These are phyloP conservation scores for Sandelia bainsii DNA, from an alignment of 2,797 vertebrate genomes.

Conservation along the genomic window DNA sequence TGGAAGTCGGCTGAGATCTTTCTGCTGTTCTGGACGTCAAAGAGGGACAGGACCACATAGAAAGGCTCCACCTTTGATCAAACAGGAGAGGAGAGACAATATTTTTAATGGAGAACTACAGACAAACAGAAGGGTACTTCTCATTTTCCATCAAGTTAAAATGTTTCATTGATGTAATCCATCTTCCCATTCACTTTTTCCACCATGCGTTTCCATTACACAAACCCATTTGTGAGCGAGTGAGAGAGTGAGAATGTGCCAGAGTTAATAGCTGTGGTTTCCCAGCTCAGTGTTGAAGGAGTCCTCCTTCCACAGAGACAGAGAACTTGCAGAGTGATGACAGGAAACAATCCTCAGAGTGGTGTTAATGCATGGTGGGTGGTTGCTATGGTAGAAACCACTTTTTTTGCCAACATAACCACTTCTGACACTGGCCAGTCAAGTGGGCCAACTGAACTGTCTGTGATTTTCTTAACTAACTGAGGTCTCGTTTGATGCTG, in stretches of 20 bases:
- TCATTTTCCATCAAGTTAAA: conserved; percentile 50
- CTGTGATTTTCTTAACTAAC: conserved; percentile 63
- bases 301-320: conserved; percentile 21
- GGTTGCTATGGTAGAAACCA: conserved; percentile 48
- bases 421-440: conserved; percentile 26
- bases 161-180: conserved; percentile 36
- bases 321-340: conserved; percentile 52
- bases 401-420: conserved; percentile 37
- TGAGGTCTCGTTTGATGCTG: conserved; percentile 34
- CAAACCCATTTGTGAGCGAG: conserved; percentile 33
- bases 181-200: conserved; percentile 55
- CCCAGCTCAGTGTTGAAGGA: conserved; percentile 43
- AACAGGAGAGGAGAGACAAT: neutral
- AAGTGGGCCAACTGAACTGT: conserved; percentile 53
- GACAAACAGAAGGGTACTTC: conserved; percentile 16
- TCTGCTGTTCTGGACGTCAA: conserved; percentile 93
- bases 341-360: conserved; percentile 70
- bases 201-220: conserved; percentile 58
- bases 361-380: conserved; percentile 52
- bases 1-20: conserved; percentile 98
- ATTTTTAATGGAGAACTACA: neutral
- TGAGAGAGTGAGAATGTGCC: conserved; percentile 8
- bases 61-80: conserved; percentile 93
- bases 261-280: conserved; percentile 60
- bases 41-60: conserved; percentile 93